These are phyloP conservation scores for Sebastes trivittatus DNA, from an alignment of 2,797 vertebrate species.

Conservation along the genomic window DNA sequence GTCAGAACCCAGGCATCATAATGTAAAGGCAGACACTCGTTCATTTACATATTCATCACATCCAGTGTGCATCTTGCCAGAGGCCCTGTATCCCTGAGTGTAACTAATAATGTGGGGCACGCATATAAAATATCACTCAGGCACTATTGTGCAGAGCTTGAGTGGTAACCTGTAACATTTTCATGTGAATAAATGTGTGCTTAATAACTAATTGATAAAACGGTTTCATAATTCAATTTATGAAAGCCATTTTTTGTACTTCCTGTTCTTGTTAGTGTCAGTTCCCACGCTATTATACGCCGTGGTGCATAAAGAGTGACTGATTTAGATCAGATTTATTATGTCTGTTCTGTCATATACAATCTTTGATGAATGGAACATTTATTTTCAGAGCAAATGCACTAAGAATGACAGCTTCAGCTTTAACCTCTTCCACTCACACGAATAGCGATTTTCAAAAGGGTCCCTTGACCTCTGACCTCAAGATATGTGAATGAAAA, in stretches of 20 bases:
- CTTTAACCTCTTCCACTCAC: neutral
- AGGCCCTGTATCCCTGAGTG: slow-evolving; percentile 18
- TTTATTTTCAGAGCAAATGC: neutral
- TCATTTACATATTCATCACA: slow-evolving; percentile 52
- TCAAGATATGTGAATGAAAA: too few relatives aligned
- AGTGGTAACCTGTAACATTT: slow-evolving; percentile 13
- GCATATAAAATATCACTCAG: slow-evolving; percentile 20
- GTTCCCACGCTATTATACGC: neutral
- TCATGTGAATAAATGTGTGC: neutral
- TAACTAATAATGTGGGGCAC: slow-evolving; percentile 12
- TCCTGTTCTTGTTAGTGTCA: neutral
- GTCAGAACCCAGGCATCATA: slow-evolving; percentile 15
- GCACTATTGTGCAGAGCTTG: neutral
- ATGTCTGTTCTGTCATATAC: neutral
- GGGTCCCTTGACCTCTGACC: too few relatives aligned
- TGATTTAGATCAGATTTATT: neutral
- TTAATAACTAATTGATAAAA: slow-evolving; percentile 11
- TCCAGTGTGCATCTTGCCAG: slow-evolving; percentile 40
- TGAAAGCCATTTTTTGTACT: neutral
- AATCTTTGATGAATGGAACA: neutral
- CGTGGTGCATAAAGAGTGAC: neutral
- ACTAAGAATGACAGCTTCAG: neutral
- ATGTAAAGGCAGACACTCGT: slow-evolving; percentile 19
- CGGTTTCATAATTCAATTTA: neutral
- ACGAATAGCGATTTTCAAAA: too few relatives aligned